These are phyloP conservation scores for Laothoe populi DNA, from an alignment of 2,888 invertebrate genomes.

Conservation along the genomic window DNA sequence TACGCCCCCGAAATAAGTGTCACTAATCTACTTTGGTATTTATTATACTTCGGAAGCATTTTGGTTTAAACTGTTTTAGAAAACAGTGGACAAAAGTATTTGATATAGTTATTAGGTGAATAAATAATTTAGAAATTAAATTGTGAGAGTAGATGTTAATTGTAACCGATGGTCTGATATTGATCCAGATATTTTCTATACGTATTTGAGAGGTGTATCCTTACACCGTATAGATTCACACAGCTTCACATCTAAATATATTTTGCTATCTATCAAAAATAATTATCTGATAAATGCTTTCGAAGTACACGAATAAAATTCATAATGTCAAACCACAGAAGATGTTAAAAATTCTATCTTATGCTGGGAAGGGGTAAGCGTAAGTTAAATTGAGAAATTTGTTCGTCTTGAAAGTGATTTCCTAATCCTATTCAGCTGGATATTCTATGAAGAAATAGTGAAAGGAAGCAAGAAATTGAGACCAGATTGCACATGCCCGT, in stretches of 20 bases:
- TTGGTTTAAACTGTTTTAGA: neutral
- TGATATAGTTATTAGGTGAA: neutral
- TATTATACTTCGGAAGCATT: constrained; percentile 29
- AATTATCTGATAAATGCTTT: constrained; percentile 38
- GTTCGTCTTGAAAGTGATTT: constrained; percentile 31
- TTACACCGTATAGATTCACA: no score
- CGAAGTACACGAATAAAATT: constrained; percentile 23
- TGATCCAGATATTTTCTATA: no score
- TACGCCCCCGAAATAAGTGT: constrained; percentile 60
- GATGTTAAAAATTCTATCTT: constrained; percentile 37
- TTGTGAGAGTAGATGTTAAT: no score
- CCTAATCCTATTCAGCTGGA: constrained; percentile 40
- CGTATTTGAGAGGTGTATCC: no score
- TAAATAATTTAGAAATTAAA: neutral
- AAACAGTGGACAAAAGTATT: neutral
- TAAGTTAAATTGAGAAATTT: constrained; percentile 41
- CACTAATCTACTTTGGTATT: constrained; percentile 51
- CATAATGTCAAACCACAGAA: neutral
- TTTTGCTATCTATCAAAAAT: no score
- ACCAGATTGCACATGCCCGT: constrained; percentile 66
- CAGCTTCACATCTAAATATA: no score
- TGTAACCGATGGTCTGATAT: no score
- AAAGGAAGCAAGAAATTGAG: constrained; percentile 57
- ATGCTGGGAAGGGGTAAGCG: constrained; percentile 45
- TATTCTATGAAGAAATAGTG: constrained; percentile 50